These are phyloP conservation scores for Stegodyphus mimosarum DNA, from an alignment of 1,140 invertebrate species.

Conservation along the genomic window DNA sequence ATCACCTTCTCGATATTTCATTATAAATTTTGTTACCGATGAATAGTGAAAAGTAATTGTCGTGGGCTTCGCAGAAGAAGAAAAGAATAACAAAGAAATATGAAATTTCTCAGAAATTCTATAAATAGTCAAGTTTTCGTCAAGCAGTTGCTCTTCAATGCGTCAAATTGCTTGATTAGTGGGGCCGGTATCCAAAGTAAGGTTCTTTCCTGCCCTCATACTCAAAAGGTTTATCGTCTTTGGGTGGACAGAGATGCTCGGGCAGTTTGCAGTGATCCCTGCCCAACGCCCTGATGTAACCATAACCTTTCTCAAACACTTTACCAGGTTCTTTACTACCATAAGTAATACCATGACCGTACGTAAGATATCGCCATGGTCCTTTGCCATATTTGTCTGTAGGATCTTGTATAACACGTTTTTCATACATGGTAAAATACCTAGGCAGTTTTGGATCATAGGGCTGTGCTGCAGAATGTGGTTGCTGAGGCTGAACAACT, in stretches of 20 bases:
- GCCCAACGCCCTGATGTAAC: slow-evolving; percentile 58
- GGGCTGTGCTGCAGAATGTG: not conserved
- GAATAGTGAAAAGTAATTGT: no score
- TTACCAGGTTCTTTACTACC: slow-evolving; percentile 53
- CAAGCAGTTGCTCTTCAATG: no score
- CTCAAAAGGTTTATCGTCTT: slow-evolving; percentile 52
- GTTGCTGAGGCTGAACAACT: not conserved
- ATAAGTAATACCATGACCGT: slow-evolving; percentile 53
- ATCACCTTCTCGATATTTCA: no score
- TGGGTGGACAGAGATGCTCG: slow-evolving; percentile 31
- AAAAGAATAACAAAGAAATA: no score
- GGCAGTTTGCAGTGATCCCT: slow-evolving; percentile 54
- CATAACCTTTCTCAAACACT: slow-evolving; percentile 57
- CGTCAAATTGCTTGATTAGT: not conserved
- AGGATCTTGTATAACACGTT: slow-evolving; percentile 50
- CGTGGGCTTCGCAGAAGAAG: no score
- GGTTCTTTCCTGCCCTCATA: slow-evolving; percentile 58
- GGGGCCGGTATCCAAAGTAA: slow-evolving; percentile 57
- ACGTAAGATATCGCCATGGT: slow-evolving; percentile 55
- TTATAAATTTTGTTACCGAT: no score
- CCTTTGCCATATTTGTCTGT: slow-evolving; percentile 48
- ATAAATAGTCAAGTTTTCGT: no score
- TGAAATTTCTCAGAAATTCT: no score
- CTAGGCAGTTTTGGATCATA: slow-evolving; percentile 31
- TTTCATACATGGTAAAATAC: slow-evolving; percentile 58